phyloP scores from a whole-genome alignment of 2,797 vertebrate genomes.

The Cyprinella venusta region DNA sequence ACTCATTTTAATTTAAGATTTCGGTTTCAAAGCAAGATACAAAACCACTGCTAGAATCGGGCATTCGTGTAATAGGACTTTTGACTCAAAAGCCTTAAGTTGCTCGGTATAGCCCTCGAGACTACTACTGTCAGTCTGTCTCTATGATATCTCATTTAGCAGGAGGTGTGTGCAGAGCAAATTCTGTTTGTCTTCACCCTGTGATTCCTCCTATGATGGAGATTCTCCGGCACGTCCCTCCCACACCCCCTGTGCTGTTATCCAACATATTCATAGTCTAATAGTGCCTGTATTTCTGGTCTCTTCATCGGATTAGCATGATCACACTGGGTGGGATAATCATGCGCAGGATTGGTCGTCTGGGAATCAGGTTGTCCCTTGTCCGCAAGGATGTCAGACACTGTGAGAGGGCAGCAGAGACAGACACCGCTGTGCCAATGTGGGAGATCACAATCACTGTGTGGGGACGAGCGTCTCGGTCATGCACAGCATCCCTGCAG shows the following conservation, averaged over 20 bases:
- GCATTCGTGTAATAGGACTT: not conserved
- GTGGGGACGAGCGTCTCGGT: slow-evolving; percentile 31
- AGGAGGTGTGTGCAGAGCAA: not conserved
- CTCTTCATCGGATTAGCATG: slow-evolving; percentile 61
- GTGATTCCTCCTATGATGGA: slow-evolving; percentile 31
- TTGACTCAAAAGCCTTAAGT: not conserved
- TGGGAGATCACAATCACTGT: slow-evolving; percentile 54
- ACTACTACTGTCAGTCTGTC: not conserved
- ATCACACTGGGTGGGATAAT: slow-evolving; percentile 56
- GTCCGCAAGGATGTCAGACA: slow-evolving; percentile 39
- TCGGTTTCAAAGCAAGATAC: not conserved
- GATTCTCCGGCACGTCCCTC: not conserved
- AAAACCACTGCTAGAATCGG: not conserved
- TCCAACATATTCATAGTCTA: slow-evolving; percentile 55
- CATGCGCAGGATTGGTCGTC: slow-evolving; percentile 21
- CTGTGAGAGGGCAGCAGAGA: slow-evolving; percentile 40
- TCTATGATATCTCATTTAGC: not conserved
- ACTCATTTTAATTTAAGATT: not conserved
- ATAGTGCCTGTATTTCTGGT: slow-evolving; percentile 52
- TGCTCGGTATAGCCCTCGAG: not conserved
- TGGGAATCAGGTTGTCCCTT: slow-evolving; percentile 44
- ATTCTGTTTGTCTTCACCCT: slow-evolving; percentile 12
- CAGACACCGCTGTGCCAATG: slow-evolving; percentile 33
- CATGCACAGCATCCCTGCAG: slow-evolving; percentile 20
- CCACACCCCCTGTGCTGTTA: slow-evolving; percentile 9